A percentile compares a stretch with the other conserved stretches of the same genome.
These are phyloP conservation scores for Tetranychus cinnabarinus DNA, from an alignment of 1,140 invertebrate genomes.

Conservation along the genomic window DNA sequence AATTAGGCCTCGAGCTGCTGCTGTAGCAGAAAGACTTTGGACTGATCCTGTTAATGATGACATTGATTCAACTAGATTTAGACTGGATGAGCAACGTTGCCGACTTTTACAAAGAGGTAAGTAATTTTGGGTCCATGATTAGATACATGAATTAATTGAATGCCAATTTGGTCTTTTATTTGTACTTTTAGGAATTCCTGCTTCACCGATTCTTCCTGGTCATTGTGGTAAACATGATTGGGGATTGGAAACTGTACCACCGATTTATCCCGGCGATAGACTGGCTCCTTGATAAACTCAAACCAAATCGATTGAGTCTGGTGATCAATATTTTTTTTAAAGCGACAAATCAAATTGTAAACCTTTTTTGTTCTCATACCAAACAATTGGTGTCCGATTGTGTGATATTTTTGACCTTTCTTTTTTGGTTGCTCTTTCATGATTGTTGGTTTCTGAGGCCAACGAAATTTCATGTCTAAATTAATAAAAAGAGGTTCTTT, in stretches of 20 bases:
- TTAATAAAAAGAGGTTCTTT: no score
- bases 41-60: not conserved
- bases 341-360: no score
- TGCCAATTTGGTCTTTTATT: no score
- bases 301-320: no score
- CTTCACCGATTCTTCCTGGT: conserved; percentile 19
- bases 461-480: no score
- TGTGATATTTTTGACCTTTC: no score
- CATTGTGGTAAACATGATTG: conserved; percentile 20
- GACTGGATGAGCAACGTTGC: conserved; percentile 1
- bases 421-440: no score
- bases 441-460: no score
- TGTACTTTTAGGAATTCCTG: conserved; percentile 13
- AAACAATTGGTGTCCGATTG: no score
- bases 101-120: conserved; percentile 15
- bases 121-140: not conserved
- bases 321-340: no score
- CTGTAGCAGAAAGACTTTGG: conserved; percentile 67
- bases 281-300: not conserved
- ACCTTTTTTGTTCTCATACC: no score
- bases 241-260: conserved; percentile 7
- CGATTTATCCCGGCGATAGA: not conserved
- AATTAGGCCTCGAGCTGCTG: conserved; percentile 39
- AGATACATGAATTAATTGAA: no score
- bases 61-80: not conserved